Evolutionary conservation across 1,140 invertebrate genomes (phyloP), one percentile per base, ranked within the genome.

Genomic region (Drosophila truncata): DNA sequence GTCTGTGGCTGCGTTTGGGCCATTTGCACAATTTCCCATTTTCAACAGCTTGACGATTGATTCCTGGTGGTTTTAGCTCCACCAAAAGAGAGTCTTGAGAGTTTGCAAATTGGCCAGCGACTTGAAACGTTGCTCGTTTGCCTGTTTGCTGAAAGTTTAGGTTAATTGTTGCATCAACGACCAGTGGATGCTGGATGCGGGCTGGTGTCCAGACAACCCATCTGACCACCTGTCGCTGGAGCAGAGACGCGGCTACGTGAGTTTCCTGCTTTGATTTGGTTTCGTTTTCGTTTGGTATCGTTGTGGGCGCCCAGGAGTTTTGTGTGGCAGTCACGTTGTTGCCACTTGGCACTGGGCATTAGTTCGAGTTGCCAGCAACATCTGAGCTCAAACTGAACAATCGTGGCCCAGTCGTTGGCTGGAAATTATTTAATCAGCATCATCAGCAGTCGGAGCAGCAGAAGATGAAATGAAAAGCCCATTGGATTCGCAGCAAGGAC

Each of bases 31-130:
- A 82, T 90, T 85, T 90, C 54, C 64, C 54, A 90, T 90, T 79
- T 88, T 82, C 74, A 88, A 88, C 85, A 88, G 85, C 85, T 88
- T 88, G 78, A 50, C 85, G 85, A 88, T 88, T 88, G 85, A 88
- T 88, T 88, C 81, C 74, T 81, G 62, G 62, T 49, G 65, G 42
- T 41, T 59, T 71, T 23, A 33, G 33, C 62, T 62, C 33, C 64
- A 29, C 61, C 29, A 7, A 35, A 13, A 23, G 39, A 23, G 39
- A 82, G 84, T 64, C 74, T 60, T 42, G 39, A 18, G 39, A n/a
- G 67, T 76, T 81, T 63, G 73, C 74, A 79, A 88, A 88, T 88
- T 88, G 74, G 47, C 61, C 78, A 46, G 85, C 42, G 55, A 81
- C 57, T 90, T 47, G 85, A 54, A 71, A 63, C 47, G 64, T n/a